phyloP scores from a whole-genome alignment of 2,113 vertebrate species.

The Mustela nigripes region DNA sequence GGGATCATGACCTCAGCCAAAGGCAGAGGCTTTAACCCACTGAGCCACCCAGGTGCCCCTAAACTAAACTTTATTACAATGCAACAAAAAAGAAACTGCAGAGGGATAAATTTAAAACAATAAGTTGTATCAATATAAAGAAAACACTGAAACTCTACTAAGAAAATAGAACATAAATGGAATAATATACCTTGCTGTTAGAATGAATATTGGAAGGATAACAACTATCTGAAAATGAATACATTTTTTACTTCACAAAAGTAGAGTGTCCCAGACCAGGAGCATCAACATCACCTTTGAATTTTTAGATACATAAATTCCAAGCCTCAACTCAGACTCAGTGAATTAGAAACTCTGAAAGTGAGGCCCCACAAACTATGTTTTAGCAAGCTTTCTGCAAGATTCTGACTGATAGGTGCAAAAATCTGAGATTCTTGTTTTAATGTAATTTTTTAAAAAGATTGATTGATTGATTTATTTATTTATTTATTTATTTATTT shows the following conservation, averaged over 20 bases:
- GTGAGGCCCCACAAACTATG: background rate
- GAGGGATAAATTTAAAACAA: slow-evolving; percentile 14
- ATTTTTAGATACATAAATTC: background rate
- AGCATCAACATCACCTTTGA: background rate
- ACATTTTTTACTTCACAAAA: background rate
- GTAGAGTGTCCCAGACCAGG: background rate
- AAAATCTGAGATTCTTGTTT: slow-evolving; percentile 18
- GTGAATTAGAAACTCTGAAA: background rate
- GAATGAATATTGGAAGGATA: background rate
- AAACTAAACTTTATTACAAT: background rate
- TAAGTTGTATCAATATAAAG: background rate
- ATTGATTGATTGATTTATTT: too few species aligned
- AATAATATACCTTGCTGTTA: background rate
- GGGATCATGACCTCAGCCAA: too few species aligned
- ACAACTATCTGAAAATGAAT: background rate
- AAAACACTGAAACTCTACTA: background rate
- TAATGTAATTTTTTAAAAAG: background rate
- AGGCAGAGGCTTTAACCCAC: too few species aligned
- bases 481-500: too few species aligned
- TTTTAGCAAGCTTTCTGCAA: background rate
- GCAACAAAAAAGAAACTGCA: slow-evolving; percentile 5
- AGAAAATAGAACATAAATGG: slow-evolving; percentile 6
- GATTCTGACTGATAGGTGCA: background rate
- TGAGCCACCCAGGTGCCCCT: background rate
- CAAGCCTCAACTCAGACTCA: background rate